Conservation (phyloP, 2,888 invertebrate species). For the Sphecodes monilicornis region DNA sequence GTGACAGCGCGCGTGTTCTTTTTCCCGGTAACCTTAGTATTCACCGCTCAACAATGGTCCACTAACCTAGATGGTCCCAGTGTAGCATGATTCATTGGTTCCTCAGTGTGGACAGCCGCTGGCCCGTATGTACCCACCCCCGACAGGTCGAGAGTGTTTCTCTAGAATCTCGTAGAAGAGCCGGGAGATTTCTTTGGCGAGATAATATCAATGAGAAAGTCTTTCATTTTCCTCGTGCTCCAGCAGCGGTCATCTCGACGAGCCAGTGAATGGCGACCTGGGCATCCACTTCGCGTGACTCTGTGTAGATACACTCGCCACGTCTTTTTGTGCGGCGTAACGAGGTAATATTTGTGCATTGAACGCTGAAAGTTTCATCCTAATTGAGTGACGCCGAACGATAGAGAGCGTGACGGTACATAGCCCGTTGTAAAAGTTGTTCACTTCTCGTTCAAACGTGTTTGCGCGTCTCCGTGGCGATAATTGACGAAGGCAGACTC, state of each 20-base stretch:
- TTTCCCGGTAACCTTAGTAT: conserved; percentile 57
- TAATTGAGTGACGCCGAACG: conserved; percentile 24
- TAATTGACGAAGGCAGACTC: background rate
- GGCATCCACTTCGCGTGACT: conserved; percentile 23
- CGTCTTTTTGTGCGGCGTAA: conserved; percentile 12
- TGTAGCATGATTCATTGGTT: conserved; percentile 28
- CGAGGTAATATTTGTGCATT: conserved; percentile 15
- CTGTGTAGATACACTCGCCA: background rate
- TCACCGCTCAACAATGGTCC: conserved; percentile 57
- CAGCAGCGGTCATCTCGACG: conserved; percentile 13
- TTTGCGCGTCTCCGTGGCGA: background rate
- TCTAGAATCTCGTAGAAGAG: conserved; percentile 45
- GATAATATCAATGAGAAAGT: conserved; percentile 63
- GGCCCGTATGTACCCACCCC: conserved; percentile 30
- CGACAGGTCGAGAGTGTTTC: conserved; percentile 46
- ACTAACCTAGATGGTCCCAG: conserved; percentile 50
- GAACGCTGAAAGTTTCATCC: conserved; percentile 37
- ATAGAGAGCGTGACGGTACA: background rate
- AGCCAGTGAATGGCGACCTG: conserved; percentile 34
- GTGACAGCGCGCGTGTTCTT: conserved; percentile 10
- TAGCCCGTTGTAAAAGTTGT: conserved; percentile 11
- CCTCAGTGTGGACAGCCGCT: conserved; percentile 11
- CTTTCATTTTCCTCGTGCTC: conserved; percentile 38
- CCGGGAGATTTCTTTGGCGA: conserved; percentile 52
- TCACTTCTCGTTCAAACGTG: conserved; percentile 1